Evolutionary conservation across 2,113 vertebrate species (phyloP).

Genomic region (Thunnus thynnus): DNA sequence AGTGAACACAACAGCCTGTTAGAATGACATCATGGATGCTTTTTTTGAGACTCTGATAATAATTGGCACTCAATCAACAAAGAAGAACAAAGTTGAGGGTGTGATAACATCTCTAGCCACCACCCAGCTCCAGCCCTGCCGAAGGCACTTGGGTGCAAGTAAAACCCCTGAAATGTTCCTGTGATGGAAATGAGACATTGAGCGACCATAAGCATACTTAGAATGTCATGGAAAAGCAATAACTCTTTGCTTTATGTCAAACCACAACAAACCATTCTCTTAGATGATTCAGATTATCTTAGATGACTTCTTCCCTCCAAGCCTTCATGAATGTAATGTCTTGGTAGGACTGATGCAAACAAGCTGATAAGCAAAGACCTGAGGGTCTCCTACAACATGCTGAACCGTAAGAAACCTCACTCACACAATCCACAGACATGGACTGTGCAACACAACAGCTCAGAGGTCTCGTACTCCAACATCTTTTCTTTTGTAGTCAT

Average conservation of each 20-base stretch:
- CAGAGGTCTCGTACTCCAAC: not conserved
- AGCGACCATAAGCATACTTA: not conserved
- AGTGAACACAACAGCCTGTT: not conserved
- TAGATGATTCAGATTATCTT: not conserved
- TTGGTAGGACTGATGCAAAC: not conserved
- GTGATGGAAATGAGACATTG: not conserved
- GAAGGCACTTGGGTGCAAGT: not conserved
- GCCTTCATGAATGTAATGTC: not conserved
- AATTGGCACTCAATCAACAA: constrained; percentile 7
- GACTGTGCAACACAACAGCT: not conserved
- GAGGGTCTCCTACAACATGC: not conserved
- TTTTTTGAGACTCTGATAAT: not conserved
- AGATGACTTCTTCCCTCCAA: not conserved
- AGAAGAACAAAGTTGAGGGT: not conserved
- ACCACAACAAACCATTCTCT: not conserved
- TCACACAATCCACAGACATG: not conserved
- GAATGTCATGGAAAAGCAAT: not conserved
- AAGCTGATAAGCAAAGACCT: not conserved
- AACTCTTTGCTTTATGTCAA: not conserved
- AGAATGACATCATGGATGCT: not conserved
- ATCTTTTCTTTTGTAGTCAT: not conserved
- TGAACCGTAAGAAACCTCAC: not conserved
- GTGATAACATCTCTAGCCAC: constrained; percentile 58
- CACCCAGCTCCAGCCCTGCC: constrained; percentile 46
- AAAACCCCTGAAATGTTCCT: not conserved